phyloP scores from a whole-genome alignment of 2,113 vertebrate species.

The Electrona antarctica region DNA sequence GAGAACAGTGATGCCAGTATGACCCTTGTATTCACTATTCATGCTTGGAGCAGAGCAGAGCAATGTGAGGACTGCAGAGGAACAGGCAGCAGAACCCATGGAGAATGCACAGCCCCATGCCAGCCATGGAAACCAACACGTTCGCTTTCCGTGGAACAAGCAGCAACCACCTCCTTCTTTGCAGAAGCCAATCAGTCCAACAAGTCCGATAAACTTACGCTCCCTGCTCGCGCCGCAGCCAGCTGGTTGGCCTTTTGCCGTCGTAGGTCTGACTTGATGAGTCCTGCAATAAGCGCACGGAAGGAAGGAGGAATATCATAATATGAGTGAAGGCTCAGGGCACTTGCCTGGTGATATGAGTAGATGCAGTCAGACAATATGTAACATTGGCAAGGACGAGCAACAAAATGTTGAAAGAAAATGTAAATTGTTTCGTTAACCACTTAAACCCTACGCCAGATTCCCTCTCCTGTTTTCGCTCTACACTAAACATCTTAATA shows the following conservation, averaged over 20 bases:
- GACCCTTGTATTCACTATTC: background rate
- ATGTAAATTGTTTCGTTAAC: too few species aligned
- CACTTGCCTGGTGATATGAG: too few species aligned
- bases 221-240: constrained; percentile 56
- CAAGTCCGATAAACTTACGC: constrained; percentile 79
- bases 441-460: too few species aligned
- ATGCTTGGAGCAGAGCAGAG: constrained; percentile 18
- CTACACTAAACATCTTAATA: too few species aligned
- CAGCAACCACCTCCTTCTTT: constrained; percentile 27
- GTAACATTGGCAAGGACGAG: background rate
- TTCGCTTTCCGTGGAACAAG: constrained; percentile 1
- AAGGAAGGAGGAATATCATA: background rate
- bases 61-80: constrained; percentile 10
- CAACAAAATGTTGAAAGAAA: background rate
- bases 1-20: constrained; percentile 16
- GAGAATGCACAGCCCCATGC: background rate
- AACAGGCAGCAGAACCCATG: constrained; percentile 11
- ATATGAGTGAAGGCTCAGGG: background rate
- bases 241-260: constrained; percentile 85
- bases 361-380: too few species aligned
- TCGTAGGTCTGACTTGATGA: constrained; percentile 90
- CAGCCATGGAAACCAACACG: constrained; percentile 18
- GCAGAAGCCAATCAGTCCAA: background rate
- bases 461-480: too few species aligned
- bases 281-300: constrained; percentile 72